Percentiles rank a stretch among this genome's conserved stretches.
Conservation (phyloP, 2,888 invertebrate genomes). For the Harpalus rubripes region DNA sequence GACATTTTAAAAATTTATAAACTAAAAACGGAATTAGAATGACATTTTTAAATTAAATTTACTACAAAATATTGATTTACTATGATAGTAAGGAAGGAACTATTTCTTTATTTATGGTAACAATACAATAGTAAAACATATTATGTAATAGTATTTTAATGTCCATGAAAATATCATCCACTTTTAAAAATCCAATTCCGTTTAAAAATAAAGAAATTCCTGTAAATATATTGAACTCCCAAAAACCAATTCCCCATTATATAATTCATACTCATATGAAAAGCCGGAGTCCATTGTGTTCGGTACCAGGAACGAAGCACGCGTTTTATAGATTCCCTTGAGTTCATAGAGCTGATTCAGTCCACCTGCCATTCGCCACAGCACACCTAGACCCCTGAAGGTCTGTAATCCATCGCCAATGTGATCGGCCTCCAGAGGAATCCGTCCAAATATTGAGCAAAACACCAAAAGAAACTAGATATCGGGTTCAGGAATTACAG, state of each 20-base stretch:
- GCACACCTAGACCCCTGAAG: slow-evolving; percentile 7
- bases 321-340: slow-evolving; percentile 58
- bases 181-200: background rate
- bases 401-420: background rate
- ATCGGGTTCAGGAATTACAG: background rate
- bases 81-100: background rate
- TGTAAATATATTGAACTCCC: slow-evolving; percentile 2
- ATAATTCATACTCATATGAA: slow-evolving; percentile 22
- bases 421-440: slow-evolving; percentile 52
- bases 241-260: slow-evolving; percentile 29
- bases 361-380: slow-evolving; percentile 56
- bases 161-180: background rate
- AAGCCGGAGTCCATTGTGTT: slow-evolving; percentile 33
- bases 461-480: background rate
- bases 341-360: background rate
- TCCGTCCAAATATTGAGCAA: slow-evolving; percentile 5
- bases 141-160: background rate
- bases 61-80: slow-evolving; percentile 1
- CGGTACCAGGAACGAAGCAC: slow-evolving; percentile 59
- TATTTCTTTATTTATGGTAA: background rate
- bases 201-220: background rate
- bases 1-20: background rate
- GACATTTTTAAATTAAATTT: background rate
- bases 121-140: background rate
- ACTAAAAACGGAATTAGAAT: background rate